Conservation (phyloP, 2,113 vertebrate genomes). For the Mungos mungo region DNA sequence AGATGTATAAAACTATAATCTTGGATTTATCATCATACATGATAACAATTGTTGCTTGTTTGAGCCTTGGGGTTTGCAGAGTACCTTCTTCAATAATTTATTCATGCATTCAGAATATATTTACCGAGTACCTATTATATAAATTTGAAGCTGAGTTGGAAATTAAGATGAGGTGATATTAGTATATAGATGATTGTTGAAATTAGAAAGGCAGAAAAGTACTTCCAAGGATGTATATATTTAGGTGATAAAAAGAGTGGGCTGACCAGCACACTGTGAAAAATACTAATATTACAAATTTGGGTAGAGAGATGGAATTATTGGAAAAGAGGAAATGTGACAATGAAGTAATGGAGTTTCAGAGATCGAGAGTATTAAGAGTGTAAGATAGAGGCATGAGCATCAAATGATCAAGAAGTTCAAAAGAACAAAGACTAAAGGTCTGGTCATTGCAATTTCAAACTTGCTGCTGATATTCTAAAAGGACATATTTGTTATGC, state of each 20-base stretch:
- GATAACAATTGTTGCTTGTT: neutral
- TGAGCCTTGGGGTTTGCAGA: neutral
- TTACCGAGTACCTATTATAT: neutral
- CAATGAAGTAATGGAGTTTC: neutral
- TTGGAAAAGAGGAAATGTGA: neutral
- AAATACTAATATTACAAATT: neutral
- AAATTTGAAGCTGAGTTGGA: neutral
- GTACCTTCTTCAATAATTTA: neutral
- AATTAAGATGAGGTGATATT: neutral
- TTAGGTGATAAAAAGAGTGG: neutral
- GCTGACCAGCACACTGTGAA: neutral
- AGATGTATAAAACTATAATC: neutral
- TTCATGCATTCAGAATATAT: neutral
- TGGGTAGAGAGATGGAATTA: neutral
- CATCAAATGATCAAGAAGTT: neutral
- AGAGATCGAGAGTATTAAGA: neutral
- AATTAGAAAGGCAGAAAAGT: neutral
- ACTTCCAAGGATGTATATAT: neutral
- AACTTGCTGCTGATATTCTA: neutral
- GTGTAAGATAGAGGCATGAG: accelerated
- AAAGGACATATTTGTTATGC: neutral
- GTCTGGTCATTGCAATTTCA: neutral
- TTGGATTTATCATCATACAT: neutral
- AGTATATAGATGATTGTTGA: neutral
- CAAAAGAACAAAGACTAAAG: neutral